Evolutionary conservation across 2,797 vertebrate genomes (phyloP).

Genomic region (Antennarius maculatus): DNA sequence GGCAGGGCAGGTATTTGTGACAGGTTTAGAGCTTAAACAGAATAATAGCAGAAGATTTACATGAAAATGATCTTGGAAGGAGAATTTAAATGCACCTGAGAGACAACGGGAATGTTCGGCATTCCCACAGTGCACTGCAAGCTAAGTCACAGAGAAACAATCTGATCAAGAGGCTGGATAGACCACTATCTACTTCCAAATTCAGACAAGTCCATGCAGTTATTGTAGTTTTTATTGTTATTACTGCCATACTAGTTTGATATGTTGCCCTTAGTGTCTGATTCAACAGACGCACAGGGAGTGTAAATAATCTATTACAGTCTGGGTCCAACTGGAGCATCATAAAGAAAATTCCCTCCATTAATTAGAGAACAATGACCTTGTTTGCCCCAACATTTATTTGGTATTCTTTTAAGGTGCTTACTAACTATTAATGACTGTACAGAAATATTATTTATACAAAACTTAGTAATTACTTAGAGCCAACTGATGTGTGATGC

Average conservation of each 20-base stretch:
- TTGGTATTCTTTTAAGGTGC: constrained; percentile 77
- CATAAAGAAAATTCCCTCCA: constrained; percentile 14
- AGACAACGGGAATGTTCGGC: constrained; percentile 28
- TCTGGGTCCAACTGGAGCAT: constrained; percentile 7
- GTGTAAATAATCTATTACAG: constrained; percentile 15
- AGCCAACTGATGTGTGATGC: constrained; percentile 22
- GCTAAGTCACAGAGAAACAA: constrained; percentile 24
- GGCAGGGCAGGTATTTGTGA: constrained; percentile 32
- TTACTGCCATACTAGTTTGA: constrained; percentile 19
- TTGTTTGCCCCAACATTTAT: constrained; percentile 36
- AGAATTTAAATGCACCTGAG: constrained; percentile 48
- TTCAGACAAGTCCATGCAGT: constrained; percentile 34
- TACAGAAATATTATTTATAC: constrained; percentile 48
- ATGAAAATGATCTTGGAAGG: constrained; percentile 63
- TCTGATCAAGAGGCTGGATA: constrained; percentile 5
- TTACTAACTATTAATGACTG: constrained; percentile 45
- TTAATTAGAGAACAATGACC: constrained; percentile 15
- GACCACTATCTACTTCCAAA: constrained; percentile 20
- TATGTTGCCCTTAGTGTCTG: constrained; percentile 12
- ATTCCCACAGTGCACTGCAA: constrained; percentile 28
- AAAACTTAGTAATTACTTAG: constrained; percentile 3
- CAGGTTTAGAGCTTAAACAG: constrained; percentile 39
- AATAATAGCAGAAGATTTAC: constrained; percentile 67
- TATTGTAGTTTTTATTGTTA: constrained; percentile 46
- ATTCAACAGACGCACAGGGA: constrained; percentile 20